Conservation (phyloP, 2,113 vertebrate species). For the Pangasianodon gigas region DNA sequence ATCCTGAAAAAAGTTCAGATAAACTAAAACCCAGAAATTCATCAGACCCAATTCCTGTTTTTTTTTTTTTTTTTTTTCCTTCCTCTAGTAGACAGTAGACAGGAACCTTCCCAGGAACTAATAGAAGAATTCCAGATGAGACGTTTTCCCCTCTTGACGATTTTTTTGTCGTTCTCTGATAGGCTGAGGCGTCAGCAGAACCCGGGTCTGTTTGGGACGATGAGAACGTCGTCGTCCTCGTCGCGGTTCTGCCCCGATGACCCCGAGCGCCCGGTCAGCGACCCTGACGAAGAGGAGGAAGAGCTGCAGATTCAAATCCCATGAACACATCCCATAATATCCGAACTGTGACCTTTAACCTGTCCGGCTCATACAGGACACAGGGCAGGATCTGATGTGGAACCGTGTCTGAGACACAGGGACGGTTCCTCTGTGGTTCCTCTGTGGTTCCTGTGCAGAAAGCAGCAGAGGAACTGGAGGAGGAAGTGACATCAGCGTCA, state of each 20-base stretch:
- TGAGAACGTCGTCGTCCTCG: conserved; percentile 69
- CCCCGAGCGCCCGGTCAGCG: conserved; percentile 77
- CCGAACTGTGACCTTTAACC: conserved; percentile 5
- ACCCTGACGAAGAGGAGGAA: conserved; percentile 87
- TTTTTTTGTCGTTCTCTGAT: not conserved
- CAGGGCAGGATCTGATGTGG: not conserved
- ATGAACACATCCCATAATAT: conserved; percentile 59
- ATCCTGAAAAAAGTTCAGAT: not conserved
- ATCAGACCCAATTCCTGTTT: not conserved
- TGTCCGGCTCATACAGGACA: not conserved
- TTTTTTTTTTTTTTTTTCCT: too few relatives aligned
- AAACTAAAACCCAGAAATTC: not conserved
- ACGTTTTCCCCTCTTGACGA: not conserved
- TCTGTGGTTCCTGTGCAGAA: not conserved
- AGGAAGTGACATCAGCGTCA: not conserved
- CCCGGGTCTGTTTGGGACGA: conserved; percentile 86
- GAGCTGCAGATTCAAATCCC: conserved; percentile 91
- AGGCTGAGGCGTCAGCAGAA: conserved; percentile 91
- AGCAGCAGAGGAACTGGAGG: not conserved
- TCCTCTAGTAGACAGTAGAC: not conserved
- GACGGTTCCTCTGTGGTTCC: not conserved
- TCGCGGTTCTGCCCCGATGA: conserved; percentile 83
- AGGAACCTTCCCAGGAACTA: not conserved
- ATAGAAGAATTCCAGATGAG: not conserved
- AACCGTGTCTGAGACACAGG: not conserved